Base-by-base conservation (phyloP, 1,140 invertebrate genomes). In the Trachelipus rathkii region DNA sequence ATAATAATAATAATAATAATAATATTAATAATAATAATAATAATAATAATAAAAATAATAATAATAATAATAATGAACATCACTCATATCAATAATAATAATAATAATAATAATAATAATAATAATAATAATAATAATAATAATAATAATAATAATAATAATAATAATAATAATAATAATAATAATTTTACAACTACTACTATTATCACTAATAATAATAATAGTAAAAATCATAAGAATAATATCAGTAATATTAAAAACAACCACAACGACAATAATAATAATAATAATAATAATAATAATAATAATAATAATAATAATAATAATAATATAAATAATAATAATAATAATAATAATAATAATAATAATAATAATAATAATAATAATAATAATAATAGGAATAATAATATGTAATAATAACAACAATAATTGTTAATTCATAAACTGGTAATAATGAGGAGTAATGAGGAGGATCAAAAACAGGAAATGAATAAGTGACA, bases 41-140 rank as follows among this genome's bases (percentile, higher is more conserved):
- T 70, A n/a, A 44, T 70, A n/a, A 24, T 70, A 70, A 70, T 70
- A 70, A 24, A 10, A 70, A 70, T 70, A n/a, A 70, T 70, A 70
- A 70, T n/a, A 70, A 10, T 70, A 70, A n/a, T 70, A 70, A 10
- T 70, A 70, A 70, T 70, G 43, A n/a, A 10, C 9, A 70, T n/a
- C 23, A 10, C n/a, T 24, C 9, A 24, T 24, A 70, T 70, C 9
- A 10, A 24, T 24, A 70, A 10, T 10, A 10, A 24, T 24, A 70
- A 15, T 24, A 15, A 10, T 24, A 70, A 9, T 10, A 24, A 24
- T 24, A n/a, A 24, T 70, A 70, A 10, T 70, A 70, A 70, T 70
- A 70, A 8, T 71, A 15, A 21, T 71, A 71, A 43, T 21, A 8
- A 21, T 71, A 71, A 43, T 4, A 43, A 13, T 13, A 71, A 43